A percentile compares a stretch with the other conserved stretches of the same genome.
phyloP scores from a whole-genome alignment of 2,888 invertebrate genomes.

The Athalia circularis region DNA sequence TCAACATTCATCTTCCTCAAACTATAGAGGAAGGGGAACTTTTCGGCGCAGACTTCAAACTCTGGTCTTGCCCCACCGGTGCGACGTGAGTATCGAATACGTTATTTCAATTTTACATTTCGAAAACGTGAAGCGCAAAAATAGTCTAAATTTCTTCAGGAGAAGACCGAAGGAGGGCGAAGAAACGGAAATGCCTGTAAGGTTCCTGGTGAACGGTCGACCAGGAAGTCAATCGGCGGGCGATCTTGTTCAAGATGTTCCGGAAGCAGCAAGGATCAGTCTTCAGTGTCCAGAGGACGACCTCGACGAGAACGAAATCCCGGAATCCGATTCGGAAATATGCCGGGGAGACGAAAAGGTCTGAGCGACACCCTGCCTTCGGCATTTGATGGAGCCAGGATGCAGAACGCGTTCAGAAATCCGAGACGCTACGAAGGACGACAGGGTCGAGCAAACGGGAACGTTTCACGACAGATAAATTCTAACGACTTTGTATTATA shows the following conservation, averaged over 20 bases:
- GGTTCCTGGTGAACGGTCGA: constrained; percentile 68
- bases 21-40: constrained; percentile 80
- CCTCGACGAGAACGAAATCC: constrained; percentile 11
- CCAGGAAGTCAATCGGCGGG: constrained; percentile 65
- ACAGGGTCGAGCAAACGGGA: constrained; percentile 48
- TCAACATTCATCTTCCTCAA: constrained; percentile 80
- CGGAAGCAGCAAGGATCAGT: constrained; percentile 48
- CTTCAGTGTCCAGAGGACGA: constrained; percentile 41
- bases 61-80: constrained; percentile 76
- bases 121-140: neutral
- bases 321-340: constrained; percentile 35
- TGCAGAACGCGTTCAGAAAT: constrained; percentile 55
- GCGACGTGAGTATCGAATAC: constrained; percentile 61
- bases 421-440: constrained; percentile 55
- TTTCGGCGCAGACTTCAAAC: constrained; percentile 78
- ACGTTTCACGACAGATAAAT: constrained; percentile 47
- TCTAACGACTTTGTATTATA: constrained; percentile 66
- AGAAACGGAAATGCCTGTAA: constrained; percentile 65
- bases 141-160: constrained; percentile 33
- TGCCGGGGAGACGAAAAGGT: constrained; percentile 50
- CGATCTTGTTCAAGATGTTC: constrained; percentile 38
- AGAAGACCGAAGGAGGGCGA: constrained; percentile 47
- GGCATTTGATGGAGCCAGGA: constrained; percentile 5
- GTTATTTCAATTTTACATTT: neutral
- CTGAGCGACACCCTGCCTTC: neutral